A percentile compares a stretch with the other conserved stretches of the same genome.
These are phyloP conservation scores for Meloe dianella DNA, from an alignment of 2,888 invertebrate genomes.

Conservation along the genomic window DNA sequence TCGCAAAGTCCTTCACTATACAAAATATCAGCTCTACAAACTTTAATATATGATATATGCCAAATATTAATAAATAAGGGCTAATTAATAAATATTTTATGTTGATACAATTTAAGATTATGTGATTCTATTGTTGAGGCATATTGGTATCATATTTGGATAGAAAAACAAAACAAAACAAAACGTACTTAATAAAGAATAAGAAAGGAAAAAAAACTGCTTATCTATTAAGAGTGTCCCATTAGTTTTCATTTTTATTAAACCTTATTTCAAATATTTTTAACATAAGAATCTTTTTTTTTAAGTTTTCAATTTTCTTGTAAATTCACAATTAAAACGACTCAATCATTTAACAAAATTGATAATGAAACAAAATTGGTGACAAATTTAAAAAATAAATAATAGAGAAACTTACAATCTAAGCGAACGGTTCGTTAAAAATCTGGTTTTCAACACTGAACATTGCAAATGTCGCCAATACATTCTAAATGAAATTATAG, in stretches of 20 bases:
- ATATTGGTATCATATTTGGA: conserved; percentile 45
- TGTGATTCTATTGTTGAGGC: conserved; percentile 45
- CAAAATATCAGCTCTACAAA: conserved; percentile 39
- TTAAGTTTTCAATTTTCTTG: background rate
- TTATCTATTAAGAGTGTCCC: background rate
- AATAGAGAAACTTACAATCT: background rate
- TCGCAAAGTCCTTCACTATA: conserved; percentile 34
- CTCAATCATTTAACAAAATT: conserved; percentile 4
- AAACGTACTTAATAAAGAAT: conserved; percentile 36
- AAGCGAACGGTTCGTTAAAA: background rate
- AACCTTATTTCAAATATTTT: conserved; percentile 2
- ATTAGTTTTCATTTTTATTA: conserved; percentile 4
- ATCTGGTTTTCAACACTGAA: background rate
- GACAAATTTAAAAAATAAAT: background rate
- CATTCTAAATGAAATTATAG: too few species aligned
- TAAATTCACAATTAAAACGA: background rate
- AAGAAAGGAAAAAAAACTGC: background rate
- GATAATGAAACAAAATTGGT: background rate
- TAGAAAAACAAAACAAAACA: conserved; percentile 30
- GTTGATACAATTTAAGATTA: conserved; percentile 39
- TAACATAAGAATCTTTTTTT: background rate
- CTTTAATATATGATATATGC: conserved; percentile 38
- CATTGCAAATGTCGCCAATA: background rate
- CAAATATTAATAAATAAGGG: conserved; percentile 38
- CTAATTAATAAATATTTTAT: conserved; percentile 37